Base-by-base conservation (phyloP, 37 sponge, comb jelly and placozoan genomes). In the Petrosia ficiformis region DNA sequence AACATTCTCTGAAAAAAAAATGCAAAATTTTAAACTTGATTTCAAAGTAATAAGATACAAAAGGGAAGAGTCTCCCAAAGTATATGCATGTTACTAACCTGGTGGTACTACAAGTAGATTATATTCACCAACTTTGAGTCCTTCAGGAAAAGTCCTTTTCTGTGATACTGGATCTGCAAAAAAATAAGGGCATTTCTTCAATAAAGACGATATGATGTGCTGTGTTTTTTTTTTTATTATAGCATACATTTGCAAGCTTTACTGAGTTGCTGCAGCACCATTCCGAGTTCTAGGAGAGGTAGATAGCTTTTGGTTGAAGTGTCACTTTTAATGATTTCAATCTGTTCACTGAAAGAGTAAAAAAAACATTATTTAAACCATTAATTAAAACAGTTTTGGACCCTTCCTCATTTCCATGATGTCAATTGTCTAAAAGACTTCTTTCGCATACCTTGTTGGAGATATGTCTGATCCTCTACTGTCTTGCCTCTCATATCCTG, bases 1-100 rank as follows among this genome's bases (percentile, higher is more conserved):
- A 4, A 88, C 65, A 52, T 74, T 29, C 14, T 74, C 89, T 88
- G 60, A 42, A 6, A n/a, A n/a, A n/a, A n/a, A n/a, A n/a, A n/a
- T 24, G 22, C 67, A 82, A 81, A 57, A 41, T 10, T 58, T 14
- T 28, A 11, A 37, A 5, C 57, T n/a, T n/a, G n/a, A n/a, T n/a
- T n/a, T n/a, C n/a, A n/a, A n/a, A n/a, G n/a, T n/a, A n/a, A n/a
- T n/a, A n/a, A n/a, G n/a, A n/a, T n/a, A n/a, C n/a, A n/a, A n/a
- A n/a, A n/a, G n/a, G n/a, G n/a, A n/a, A n/a, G n/a, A n/a, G n/a
- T n/a, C n/a, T 31, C 31, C 60, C 34, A 67, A 67, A n/a, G n/a
- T 67, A 67, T 2, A 3, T 31, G 37, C 3, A 3, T 31, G 4
- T 31, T 36, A 61, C 65, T 28, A 28, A 77, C 78, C 78, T 56